Percentiles rank a stretch among this genome's conserved stretches.
Conservation (phyloP, 2,113 vertebrate genomes). For the Chinchilla lanigera region DNA sequence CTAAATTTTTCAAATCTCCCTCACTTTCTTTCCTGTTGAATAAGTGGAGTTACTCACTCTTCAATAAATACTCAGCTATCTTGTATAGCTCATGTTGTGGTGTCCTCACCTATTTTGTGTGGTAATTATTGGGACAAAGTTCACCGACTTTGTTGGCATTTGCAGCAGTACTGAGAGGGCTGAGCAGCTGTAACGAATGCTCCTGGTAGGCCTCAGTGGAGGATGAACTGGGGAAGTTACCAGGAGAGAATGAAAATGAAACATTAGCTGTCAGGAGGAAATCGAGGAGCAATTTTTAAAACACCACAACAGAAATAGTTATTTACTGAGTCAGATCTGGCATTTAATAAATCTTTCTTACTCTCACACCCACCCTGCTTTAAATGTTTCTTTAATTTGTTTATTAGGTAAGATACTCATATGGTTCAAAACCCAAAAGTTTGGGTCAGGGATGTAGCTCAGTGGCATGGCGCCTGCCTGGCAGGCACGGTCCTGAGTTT, state of each 20-base stretch:
- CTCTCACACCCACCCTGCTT: background rate
- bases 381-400: conserved; percentile 24
- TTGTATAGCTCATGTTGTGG: background rate
- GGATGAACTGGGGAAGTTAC: background rate
- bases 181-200: background rate
- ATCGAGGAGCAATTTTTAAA: background rate
- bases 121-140: conserved; percentile 54
- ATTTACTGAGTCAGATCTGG: background rate
- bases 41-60: background rate
- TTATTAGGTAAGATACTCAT: conserved; percentile 13
- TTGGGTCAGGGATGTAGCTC: background rate
- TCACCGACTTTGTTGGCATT: conserved; percentile 19
- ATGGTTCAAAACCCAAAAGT: background rate
- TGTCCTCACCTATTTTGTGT: background rate
- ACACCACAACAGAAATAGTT: background rate
- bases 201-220: background rate
- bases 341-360: conserved; percentile 27
- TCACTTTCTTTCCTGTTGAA: background rate
- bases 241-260: background rate
- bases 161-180: background rate
- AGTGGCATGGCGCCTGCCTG: no score
- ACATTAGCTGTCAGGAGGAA: background rate
- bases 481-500: no score
- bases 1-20: background rate
- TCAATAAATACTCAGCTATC: conserved; percentile 10